A percentile compares a stretch with the other conserved stretches of the same genome.
Conservation (phyloP, 2,113 vertebrate genomes). For the Cavia aperea region DNA sequence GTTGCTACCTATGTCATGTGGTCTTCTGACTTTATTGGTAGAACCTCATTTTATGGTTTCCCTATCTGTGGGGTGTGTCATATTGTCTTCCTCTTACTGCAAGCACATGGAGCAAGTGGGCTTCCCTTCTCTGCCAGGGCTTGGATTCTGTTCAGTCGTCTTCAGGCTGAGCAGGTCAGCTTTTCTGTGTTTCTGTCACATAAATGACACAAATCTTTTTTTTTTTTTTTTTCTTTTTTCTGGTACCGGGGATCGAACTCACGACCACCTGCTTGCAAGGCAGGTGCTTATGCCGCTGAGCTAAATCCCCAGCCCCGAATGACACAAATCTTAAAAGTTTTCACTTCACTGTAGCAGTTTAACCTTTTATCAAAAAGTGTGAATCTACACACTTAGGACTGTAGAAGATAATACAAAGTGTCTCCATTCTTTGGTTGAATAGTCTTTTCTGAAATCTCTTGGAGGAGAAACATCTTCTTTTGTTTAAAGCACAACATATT, state of each 20-base stretch:
- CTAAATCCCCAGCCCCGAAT: too few species aligned
- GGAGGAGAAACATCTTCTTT: constrained; percentile 25
- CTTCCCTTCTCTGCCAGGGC: not conserved
- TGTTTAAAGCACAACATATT: constrained; percentile 26
- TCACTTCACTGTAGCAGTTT: not conserved
- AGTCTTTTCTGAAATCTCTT: constrained; percentile 24
- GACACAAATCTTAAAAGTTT: constrained; percentile 1
- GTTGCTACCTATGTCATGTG: not conserved
- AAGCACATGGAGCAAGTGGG: not conserved
- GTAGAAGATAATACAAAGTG: not conserved
- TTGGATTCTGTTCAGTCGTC: not conserved
- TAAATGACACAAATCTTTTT: not conserved
- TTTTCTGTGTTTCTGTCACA: not conserved
- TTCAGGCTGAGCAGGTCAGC: not conserved
- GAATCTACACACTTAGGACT: not conserved
- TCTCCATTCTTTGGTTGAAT: not conserved
- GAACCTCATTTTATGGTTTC: not conserved
- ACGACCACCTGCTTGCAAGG: too few species aligned
- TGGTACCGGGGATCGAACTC: too few species aligned
- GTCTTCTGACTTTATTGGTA: not conserved
- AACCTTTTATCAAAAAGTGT: not conserved
- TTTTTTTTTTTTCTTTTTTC: too few species aligned
- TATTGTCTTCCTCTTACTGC: not conserved
- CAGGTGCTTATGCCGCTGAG: too few species aligned
- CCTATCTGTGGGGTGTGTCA: not conserved